Base-by-base conservation (phyloP, 2,888 invertebrate genomes). In the Plebejus anna region DNA sequence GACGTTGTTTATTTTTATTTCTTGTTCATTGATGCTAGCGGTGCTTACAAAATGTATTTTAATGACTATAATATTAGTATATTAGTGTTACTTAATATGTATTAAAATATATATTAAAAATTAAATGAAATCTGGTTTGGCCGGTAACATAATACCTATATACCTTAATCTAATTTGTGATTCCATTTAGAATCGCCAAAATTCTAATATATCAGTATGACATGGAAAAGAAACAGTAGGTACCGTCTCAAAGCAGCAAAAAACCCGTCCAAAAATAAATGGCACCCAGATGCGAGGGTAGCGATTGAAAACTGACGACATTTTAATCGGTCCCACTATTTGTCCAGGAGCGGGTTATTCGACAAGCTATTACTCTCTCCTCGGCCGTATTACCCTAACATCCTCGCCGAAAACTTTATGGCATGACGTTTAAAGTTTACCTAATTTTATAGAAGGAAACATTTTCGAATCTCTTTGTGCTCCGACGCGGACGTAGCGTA, bases 261-360 rank as follows among this genome's bases (percentile, higher is more conserved):
- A 51, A 42, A 47, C 16, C 4, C 28, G 47, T 72, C 55, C 73
- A 51, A 73, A 51, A 73, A 73, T 51, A 51, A 73, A 51, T 32
- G 55, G 66, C 77, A 77, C 70, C 79, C 79, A 78, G 75, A 77
- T 79, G 79, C 55, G 75, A 75, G n/a, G 11, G 57, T 66, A 75
- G 70, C 79, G 77, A 81, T 81, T 81, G 78, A 76, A 75, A 76
- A 75, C 73, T 75, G 82, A 80, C 77, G 81, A 82, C 79, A 76
- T 78, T 79, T 80, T 79, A 81, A 83, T 81, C 80, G 77, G 75
- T 76, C 79, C 78, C 79, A 77, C 80, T 84, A 81, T 84, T 82
- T 83, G 79, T 81, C 79, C 82, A 81, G 81, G 79, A 79, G 78
- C 71, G 78, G 79, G 79, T 81, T 82, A 83, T 81, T 81, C 81